A percentile compares a stretch with the other conserved stretches of the same genome.
phyloP scores from a whole-genome alignment of 92 coral and sea anemone species.

The Nematostella vectensis region DNA sequence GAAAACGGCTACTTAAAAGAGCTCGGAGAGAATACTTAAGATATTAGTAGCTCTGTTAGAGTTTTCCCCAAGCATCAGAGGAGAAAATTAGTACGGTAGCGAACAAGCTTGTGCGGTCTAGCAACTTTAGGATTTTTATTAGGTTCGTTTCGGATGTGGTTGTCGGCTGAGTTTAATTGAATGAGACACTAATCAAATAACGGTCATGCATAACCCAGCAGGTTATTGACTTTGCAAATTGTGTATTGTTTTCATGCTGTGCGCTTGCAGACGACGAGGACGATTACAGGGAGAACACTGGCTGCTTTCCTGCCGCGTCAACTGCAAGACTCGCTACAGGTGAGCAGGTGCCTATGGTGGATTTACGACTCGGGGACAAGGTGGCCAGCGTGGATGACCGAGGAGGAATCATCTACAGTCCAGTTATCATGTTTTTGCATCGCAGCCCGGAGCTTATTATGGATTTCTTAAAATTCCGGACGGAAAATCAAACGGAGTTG shows the following conservation, averaged over 20 bases:
- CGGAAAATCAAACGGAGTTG: constrained; percentile 46
- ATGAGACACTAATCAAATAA: too few species aligned
- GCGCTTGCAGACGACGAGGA: constrained; percentile 21
- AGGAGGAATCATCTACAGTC: constrained; percentile 64
- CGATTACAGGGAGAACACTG: constrained; percentile 3
- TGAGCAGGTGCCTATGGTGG: constrained; percentile 33
- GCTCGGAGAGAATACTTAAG: too few species aligned
- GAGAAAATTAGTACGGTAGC: too few species aligned
- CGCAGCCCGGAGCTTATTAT: constrained; percentile 40
- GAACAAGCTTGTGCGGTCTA: too few species aligned
- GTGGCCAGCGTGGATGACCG: constrained; percentile 45
- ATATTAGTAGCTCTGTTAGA: too few species aligned
- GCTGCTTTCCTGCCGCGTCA: constrained; percentile 59
- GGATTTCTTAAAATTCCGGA: constrained; percentile 42
- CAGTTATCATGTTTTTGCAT: constrained; percentile 77
- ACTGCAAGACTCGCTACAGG: constrained; percentile 50
- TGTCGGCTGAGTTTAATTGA: too few species aligned
- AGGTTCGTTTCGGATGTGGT: too few species aligned
- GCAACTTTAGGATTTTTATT: too few species aligned
- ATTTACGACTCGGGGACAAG: constrained; percentile 51
- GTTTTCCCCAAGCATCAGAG: too few species aligned
- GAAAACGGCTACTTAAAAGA: too few species aligned
- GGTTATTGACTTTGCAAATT: not conserved
- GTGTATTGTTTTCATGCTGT: too few species aligned
- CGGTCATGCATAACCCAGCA: too few species aligned